Evolutionary conservation across 2,113 vertebrate genomes (phyloP).

Genomic region (Brachypodius melanocephalos): DNA sequence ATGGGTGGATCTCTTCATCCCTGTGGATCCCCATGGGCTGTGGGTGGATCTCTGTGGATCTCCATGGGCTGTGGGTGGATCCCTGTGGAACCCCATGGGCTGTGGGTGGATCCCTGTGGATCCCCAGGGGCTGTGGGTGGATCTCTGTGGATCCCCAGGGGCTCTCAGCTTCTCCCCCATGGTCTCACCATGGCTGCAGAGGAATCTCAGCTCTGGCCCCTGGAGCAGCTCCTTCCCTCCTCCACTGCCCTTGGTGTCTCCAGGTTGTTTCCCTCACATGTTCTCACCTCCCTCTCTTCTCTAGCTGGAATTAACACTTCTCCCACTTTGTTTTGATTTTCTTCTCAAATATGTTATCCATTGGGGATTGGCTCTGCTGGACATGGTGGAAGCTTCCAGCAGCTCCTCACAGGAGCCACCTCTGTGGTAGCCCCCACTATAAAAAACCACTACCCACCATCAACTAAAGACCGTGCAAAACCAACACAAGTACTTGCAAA

Average conservation of each 20-base stretch:
- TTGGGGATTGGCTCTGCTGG: background rate
- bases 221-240: background rate
- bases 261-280: background rate
- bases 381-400: background rate
- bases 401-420: background rate
- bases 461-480: background rate
- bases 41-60: background rate
- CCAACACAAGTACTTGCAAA: background rate
- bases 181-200: background rate
- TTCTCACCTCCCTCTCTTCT: background rate
- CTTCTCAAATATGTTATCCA: background rate
- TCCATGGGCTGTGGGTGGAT: background rate
- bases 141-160: background rate
- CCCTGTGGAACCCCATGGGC: too few species aligned
- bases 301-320: background rate
- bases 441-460: background rate
- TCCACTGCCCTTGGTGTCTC: background rate
- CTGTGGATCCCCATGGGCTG: background rate
- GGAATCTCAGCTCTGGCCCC: accelerated
- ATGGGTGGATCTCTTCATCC: background rate
- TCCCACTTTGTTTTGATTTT: background rate
- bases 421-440: accelerated
- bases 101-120: background rate
- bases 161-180: background rate
- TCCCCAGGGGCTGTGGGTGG: background rate